Evolutionary conservation across 2,113 vertebrate species (phyloP).

Genomic region (Pterophyllum scalare): DNA sequence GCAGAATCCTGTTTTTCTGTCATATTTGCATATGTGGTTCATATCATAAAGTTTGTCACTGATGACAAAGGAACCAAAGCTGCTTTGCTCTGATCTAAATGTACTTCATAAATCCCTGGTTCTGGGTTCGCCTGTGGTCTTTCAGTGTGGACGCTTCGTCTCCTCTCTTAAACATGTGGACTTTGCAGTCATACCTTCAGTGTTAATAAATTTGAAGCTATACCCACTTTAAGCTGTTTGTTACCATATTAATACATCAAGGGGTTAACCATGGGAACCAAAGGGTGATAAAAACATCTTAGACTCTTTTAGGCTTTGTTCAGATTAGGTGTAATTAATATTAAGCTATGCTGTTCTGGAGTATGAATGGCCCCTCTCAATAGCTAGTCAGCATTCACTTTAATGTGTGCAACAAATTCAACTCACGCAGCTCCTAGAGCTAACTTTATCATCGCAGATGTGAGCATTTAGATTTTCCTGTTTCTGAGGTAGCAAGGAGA

Average conservation of each 20-base stretch:
- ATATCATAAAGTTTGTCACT: background rate
- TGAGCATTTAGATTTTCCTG: no score
- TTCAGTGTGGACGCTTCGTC: background rate
- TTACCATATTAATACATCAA: background rate
- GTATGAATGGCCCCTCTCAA: background rate
- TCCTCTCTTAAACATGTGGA: background rate
- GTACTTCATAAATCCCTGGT: background rate
- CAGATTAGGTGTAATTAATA: background rate
- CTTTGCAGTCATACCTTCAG: background rate
- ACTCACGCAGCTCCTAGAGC: background rate
- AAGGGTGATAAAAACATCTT: background rate
- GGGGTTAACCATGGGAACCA: background rate
- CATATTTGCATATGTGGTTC: background rate
- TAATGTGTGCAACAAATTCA: background rate
- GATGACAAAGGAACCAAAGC: background rate
- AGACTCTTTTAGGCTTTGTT: background rate
- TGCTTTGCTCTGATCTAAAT: background rate
- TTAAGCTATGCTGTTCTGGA: background rate
- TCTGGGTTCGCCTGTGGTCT: background rate
- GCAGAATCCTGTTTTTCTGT: background rate
- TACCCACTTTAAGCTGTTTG: background rate
- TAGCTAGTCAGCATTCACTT: background rate
- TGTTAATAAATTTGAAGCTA: background rate
- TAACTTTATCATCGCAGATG: background rate
- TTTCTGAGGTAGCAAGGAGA: no score